Percentiles rank a stretch among this genome's conserved stretches.
Evolutionary conservation across 2,888 invertebrate species (phyloP).

Genomic region (Andrena camellia): DNA sequence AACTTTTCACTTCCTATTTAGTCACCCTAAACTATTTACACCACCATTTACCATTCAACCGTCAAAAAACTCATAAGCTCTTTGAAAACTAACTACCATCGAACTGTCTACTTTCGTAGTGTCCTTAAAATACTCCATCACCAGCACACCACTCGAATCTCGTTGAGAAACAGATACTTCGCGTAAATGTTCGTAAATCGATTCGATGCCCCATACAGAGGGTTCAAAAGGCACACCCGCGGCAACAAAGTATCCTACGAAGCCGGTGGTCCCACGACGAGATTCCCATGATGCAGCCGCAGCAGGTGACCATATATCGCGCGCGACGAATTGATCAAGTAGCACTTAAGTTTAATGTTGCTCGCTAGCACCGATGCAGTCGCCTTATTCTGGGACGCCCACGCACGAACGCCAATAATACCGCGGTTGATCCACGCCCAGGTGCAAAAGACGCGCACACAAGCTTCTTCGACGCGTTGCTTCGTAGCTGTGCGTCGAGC

Average conservation of each 20-base stretch:
- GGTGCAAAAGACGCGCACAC: constrained; percentile 61
- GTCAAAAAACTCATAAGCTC: too few species aligned
- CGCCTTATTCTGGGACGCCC: constrained; percentile 59
- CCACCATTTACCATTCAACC: too few species aligned
- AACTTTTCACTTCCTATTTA: too few species aligned
- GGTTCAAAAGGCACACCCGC: too few species aligned
- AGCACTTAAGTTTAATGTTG: constrained; percentile 77
- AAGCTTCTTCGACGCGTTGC: constrained; percentile 31
- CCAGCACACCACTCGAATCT: too few species aligned
- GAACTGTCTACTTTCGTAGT: too few species aligned
- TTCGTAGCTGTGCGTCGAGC: constrained; percentile 24
- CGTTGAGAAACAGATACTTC: too few species aligned
- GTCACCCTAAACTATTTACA: too few species aligned
- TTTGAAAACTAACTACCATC: too few species aligned
- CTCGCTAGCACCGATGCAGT: constrained; percentile 4
- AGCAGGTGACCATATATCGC: constrained; percentile 50
- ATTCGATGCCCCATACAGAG: too few species aligned
- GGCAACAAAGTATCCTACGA: neutral
- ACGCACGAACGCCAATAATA: constrained; percentile 63
- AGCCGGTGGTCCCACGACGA: neutral
- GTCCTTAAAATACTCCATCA: too few species aligned
- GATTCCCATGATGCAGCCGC: constrained; percentile 14
- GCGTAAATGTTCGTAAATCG: too few species aligned
- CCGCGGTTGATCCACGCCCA: constrained; percentile 73
- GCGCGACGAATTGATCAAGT: constrained; percentile 79